Evolutionary conservation across 1,140 invertebrate species (phyloP), one percentile per base, ranked within the genome.

Genomic region (Probaryconus sp.): DNA sequence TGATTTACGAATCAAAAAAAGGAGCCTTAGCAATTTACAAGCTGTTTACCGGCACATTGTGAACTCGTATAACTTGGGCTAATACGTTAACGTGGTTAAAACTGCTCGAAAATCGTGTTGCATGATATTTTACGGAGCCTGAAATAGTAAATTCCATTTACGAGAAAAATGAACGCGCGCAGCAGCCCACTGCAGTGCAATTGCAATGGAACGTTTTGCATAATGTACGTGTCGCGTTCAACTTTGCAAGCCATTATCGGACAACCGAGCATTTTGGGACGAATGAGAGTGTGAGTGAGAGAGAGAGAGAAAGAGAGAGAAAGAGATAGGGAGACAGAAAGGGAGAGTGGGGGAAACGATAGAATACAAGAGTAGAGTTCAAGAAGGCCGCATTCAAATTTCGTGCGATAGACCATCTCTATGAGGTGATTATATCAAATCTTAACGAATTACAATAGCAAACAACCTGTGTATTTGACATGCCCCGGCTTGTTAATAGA

Each of bases 91-190:
- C 72, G 65, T 55, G 72, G 65, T 76, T 69, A 61, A 76, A 76
- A 76, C 65, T 70, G 60, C 60, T 65, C 60, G 72, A 69, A 75
- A 75, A 69, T 65, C 65, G 72, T 38, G 65, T 45, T 33, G 53
- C 53, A 35, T 65, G 72, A 70, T 76, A 76, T 76, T 70, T 76
- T 70, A 76, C 72, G 53, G 60, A 60, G 65, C 60, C 47, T 55
- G 65, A 65, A 70, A 76, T 70, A 61, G 60, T 76, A 68, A 76
- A 71, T 76, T 71, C 67, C 65, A 63, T 76, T 76, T 67, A 65
- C 67, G 56, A 68, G 73, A 76, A 76, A 71, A 76, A 76, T 67
- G 67, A 38, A 60, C 53, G 65, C 33, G 45, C 43, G 18, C 11
- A 21, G 26, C 35, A 61, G 43, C 42, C n/a, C 26, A 60, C 55